These are phyloP conservation scores for Archips xylosteana DNA, from an alignment of 2,888 invertebrate species.

Conservation along the genomic window DNA sequence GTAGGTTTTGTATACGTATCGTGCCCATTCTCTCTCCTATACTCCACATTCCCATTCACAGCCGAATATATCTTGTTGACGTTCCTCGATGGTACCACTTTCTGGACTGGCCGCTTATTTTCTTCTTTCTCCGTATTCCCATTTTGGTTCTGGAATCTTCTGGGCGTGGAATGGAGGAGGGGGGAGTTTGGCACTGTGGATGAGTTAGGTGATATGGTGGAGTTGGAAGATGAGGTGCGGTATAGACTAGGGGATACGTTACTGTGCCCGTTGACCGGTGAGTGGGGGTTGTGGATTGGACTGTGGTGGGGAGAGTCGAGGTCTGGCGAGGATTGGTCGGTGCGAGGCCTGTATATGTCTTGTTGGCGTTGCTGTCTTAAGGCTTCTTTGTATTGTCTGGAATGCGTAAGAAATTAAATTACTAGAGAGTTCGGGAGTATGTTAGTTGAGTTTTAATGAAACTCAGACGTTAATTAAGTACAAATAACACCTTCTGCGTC, in stretches of 20 bases:
- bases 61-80: slow-evolving; percentile 81
- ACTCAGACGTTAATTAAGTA: slow-evolving; percentile 45
- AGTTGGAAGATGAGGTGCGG: slow-evolving; percentile 69
- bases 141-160: slow-evolving; percentile 76
- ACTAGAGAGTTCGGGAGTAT: slow-evolving; percentile 21
- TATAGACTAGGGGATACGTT: slow-evolving; percentile 83
- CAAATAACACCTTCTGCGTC: slow-evolving; percentile 5
- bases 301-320: slow-evolving; percentile 84
- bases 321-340: slow-evolving; percentile 85
- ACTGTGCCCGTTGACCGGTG: slow-evolving; percentile 84
- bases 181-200: slow-evolving; percentile 78
- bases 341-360: slow-evolving; percentile 90
- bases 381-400: slow-evolving; percentile 95
- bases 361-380: slow-evolving; percentile 93
- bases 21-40: slow-evolving; percentile 67
- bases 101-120: slow-evolving; percentile 90
- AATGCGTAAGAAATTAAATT: slow-evolving; percentile 53
- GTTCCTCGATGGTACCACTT: slow-evolving; percentile 92
- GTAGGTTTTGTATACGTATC: slow-evolving; percentile 87
- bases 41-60: slow-evolving; percentile 78
- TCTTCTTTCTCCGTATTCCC: slow-evolving; percentile 77
- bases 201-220: slow-evolving; percentile 63
- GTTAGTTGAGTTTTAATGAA: slow-evolving; percentile 43
- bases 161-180: slow-evolving; percentile 78
- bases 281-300: slow-evolving; percentile 79